Base-by-base conservation (phyloP, 2,113 vertebrate species). In the Dasypus novemcinctus region DNA sequence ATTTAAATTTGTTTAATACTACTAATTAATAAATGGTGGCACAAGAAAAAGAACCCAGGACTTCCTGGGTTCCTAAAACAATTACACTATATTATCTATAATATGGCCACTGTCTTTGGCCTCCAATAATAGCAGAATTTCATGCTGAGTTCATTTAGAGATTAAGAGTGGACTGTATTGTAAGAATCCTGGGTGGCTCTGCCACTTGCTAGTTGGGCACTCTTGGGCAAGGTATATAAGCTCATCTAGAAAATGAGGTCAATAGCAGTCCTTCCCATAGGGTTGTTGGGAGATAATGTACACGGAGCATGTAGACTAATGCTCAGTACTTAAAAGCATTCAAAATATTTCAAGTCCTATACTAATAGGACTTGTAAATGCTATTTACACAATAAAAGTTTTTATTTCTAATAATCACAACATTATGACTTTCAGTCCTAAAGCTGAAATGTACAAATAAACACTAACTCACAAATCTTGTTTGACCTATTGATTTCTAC, bases 401-500 rank as follows among this genome's bases (percentile, higher is more conserved):
- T 82, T 82, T 14, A 66, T 33, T 95, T 87, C 74, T 52, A 71
- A 54, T 69, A 81, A 84, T 91, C 79, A 80, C 17, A 84, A 23
- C 25, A 57, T 88, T 85, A 79, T 4, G 41, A 43, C 38, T 72
- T 80, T n/a, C 43, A 93, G 5, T 49, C 81, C 15, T 84, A 71
- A 90, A 85, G n/a, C 33, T 64, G 20, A 7, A 66, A 27, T n/a
- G n/a, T 52, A 63, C 38, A 68, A 88, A 82, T 69, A 46, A 69
- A 87, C 27, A 25, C 33, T 66, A 86, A 80, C 54, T 92, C 57
- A 69, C n/a, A 92, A 59, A 4, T 49, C 31, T 69, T 59, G 1
- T 72, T 78, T 90, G 36, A 96, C 31, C 66, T 92, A 91, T 46
- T 71, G 90, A 92, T 88, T 86, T 25, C n/a, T 38, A 75, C 38